Base-by-base conservation (phyloP, 2,888 invertebrate species). In the Helleia helle region DNA sequence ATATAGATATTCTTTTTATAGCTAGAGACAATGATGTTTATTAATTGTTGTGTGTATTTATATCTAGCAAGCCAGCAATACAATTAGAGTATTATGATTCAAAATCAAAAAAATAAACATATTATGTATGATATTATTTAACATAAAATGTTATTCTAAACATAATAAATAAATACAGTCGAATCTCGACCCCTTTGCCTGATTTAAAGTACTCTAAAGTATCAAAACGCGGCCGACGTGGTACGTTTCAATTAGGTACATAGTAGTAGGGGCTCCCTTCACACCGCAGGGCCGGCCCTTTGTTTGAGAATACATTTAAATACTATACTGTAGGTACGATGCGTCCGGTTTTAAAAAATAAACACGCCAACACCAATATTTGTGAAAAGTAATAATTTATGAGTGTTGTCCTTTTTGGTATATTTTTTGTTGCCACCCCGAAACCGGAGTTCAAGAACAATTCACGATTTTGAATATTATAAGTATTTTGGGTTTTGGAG, bases 251-350 rank as follows among this genome's bases (percentile, higher is more conserved):
- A 81, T 83, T 80, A 83, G 76, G 67, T 65, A 63, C 67, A 69
- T 71, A 70, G 67, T 63, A 62, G 71, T 63, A 58, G 68, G 60
- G 59, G 62, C 65, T 66, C 62, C 76, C 72, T 75, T 75, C 76
- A 73, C 76, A 67, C 71, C 60, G 66, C 55, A 51, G 48, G 56
- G 54, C 58, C 65, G 59, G 65, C 65, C 75, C 70, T 76, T 80
- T 83, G 80, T 83, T 83, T 81, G 79, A 65, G 67, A 66, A 79
- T 69, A 79, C 75, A 81, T 80, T 77, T 76, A 76, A 79, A 80
- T 80, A 76, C 66, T 65, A 64, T 53, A 57, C 61, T 56, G 59
- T 57, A 61, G 60, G 59, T 59, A 56, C 61, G 63, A 68, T 65
- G 63, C 66, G 68, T 68, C 68, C 67, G 72, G 68, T 65, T 63